These are phyloP conservation scores for Mus spretus DNA, from an alignment of 2,797 vertebrate genomes.

Conservation along the genomic window DNA sequence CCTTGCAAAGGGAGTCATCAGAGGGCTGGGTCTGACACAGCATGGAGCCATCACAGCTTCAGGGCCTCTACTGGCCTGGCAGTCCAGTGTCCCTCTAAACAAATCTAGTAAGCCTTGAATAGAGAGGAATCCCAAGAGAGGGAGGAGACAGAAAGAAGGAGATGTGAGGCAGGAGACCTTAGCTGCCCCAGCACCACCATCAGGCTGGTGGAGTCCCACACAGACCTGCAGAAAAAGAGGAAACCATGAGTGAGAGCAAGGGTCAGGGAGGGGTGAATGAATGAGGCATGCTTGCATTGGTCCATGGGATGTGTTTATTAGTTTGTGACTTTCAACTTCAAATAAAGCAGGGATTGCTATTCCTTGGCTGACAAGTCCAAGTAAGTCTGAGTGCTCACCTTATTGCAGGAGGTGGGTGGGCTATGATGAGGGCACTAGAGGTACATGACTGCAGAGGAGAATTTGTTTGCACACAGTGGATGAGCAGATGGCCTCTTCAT, in stretches of 20 bases:
- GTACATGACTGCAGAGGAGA: background rate
- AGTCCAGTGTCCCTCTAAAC: too few species aligned
- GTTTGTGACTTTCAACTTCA: background rate
- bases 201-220: too few species aligned
- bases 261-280: background rate
- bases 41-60: too few species aligned
- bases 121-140: too few species aligned
- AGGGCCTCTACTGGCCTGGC: too few species aligned
- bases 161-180: too few species aligned
- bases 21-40: background rate
- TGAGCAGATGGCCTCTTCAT: background rate
- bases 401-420: background rate
- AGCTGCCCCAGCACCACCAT: background rate
- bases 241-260: too few species aligned
- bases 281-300: background rate
- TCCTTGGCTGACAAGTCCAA: background rate
- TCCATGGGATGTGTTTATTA: background rate
- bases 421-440: background rate
- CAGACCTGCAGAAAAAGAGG: too few species aligned
- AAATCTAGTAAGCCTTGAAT: too few species aligned
- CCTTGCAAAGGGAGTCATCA: background rate
- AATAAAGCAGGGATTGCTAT: background rate
- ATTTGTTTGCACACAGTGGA: background rate
- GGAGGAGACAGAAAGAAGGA: too few species aligned
- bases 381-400: background rate